Evolutionary conservation across 2,888 invertebrate species (phyloP).

Genomic region (Pseudolycoriella hygida): DNA sequence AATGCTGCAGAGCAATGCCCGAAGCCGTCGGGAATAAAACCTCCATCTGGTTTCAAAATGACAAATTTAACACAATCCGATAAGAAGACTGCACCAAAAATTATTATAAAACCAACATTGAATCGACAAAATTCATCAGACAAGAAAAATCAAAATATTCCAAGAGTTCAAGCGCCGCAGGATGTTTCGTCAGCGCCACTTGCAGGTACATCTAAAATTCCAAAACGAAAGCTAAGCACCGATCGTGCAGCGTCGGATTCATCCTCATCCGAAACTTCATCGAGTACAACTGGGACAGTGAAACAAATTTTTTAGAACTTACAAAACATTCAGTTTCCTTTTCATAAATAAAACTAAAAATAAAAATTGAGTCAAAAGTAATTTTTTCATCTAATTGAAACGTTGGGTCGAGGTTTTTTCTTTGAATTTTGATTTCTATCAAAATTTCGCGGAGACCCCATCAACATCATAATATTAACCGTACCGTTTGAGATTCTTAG

Average conservation of each 20-base stretch:
- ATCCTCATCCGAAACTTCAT: conserved; percentile 16
- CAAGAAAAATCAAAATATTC: conserved; percentile 6
- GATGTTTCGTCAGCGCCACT: conserved; percentile 6
- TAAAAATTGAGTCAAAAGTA: too few species aligned
- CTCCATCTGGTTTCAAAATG: conserved; percentile 7
- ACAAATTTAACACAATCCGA: neutral
- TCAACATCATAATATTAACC: too few species aligned
- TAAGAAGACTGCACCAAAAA: conserved; percentile 7
- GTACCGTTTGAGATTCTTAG: too few species aligned
- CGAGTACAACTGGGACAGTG: conserved; percentile 16
- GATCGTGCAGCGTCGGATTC: conserved; percentile 12
- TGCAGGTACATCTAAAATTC: conserved; percentile 5
- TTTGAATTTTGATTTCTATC: too few species aligned
- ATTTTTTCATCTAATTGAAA: too few species aligned
- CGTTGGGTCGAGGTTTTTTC: too few species aligned
- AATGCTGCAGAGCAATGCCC: neutral
- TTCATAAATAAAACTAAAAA: too few species aligned
- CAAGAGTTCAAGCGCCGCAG: conserved; percentile 8
- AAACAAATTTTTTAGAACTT: neutral
- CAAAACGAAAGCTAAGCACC: conserved; percentile 10
- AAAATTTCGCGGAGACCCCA: too few species aligned
- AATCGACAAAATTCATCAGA: neutral
- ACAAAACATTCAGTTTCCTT: too few species aligned
- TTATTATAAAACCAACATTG: conserved; percentile 10
- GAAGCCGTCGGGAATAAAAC: conserved; percentile 10